These are phyloP conservation scores for Ciconia boyciana DNA, from an alignment of 2,113 vertebrate genomes.

Conservation along the genomic window DNA sequence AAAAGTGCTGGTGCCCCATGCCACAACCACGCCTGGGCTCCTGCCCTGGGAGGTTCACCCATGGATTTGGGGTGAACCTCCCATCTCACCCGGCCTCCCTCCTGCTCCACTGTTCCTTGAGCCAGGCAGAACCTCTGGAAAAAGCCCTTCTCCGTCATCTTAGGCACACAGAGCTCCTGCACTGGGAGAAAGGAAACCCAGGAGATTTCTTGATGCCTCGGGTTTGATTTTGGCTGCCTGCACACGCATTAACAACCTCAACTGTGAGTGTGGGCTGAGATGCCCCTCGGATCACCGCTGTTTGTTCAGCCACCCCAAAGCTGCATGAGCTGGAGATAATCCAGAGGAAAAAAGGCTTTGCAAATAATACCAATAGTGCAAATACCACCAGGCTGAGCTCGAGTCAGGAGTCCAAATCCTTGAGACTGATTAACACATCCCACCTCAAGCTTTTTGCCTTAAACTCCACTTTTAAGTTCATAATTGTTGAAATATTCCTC, in stretches of 20 bases:
- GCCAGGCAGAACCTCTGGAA: not conserved
- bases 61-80: not conserved
- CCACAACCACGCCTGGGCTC: not conserved
- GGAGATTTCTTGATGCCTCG: not conserved
- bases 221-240: not conserved
- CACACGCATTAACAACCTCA: not conserved
- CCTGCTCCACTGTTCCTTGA: not conserved
- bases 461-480: not conserved
- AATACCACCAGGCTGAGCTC: not conserved
- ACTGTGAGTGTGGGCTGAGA: rapidly evolving
- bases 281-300: rapidly evolving
- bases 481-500: not conserved
- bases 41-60: not conserved
- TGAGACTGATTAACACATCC: not conserved
- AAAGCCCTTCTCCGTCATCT: not conserved
- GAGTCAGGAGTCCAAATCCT: not conserved
- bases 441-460: not conserved
- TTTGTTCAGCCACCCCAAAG: not conserved
- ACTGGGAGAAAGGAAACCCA: not conserved
- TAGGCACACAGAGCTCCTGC: not conserved
- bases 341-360: not conserved
- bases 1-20: not conserved
- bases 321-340: not conserved
- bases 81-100: not conserved
- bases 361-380: not conserved